Evolutionary conservation across 1,140 invertebrate genomes (phyloP), one percentile per base, ranked within the genome.

Genomic region (Cydia amplana): DNA sequence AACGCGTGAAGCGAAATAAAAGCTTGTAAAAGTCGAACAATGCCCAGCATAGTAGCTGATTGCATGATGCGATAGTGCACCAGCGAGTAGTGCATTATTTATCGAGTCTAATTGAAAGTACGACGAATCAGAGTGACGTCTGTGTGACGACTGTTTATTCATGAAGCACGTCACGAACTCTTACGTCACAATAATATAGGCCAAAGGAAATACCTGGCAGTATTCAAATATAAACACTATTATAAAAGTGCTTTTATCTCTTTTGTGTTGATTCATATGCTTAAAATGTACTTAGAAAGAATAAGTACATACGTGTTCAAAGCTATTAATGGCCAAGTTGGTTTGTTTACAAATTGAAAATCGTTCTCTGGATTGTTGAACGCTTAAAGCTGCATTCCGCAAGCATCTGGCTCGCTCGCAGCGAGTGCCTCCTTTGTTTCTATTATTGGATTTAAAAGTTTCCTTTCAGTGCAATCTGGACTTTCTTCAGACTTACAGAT

Each of bases 391-490:
- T 60, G 20, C 20, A 23, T 60, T 60, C 20, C 51, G 51, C 51
- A 55, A 55, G 20, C 20, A 60, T 60, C 55, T 60, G 55, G 55
- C 55, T 60, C 55, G 20, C 55, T 60, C 20, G 20, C 9, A 9
- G 55, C 55, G 55, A 23, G 55, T 51, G 49, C 49, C 49, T 51
- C 49, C 55, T 60, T 60, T 23, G 32, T 36, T 74, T 70, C 74
- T 60, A 74, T 74, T 75, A 75, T 70, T 75, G 64, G n/a, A 75
- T 75, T 75, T 70, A 75, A 51, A 70, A 75, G 74, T 75, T 75
- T 75, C 64, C 64, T 75, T 72, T 51, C 65, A 51, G 43, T 20
- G 65, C 74, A 75, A 36, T 72, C 65, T 75, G 65, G 65, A 70
- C 28, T 70, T 70, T 40, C 65, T 36, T n/a, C n/a, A 43, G 25